Conservation (phyloP, 2,888 invertebrate genomes). For the Cheilosia vulpina region DNA sequence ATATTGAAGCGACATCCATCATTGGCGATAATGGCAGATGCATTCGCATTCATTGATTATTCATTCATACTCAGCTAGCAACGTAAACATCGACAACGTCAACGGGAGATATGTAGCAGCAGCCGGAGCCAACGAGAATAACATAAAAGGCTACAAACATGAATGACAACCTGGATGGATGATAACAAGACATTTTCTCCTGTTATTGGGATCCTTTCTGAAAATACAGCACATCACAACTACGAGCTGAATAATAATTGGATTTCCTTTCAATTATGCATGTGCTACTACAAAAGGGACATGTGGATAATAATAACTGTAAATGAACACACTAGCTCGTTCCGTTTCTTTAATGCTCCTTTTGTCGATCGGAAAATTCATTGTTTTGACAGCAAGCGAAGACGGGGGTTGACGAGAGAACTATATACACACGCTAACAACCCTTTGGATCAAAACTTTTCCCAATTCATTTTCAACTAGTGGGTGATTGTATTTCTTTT, state of each 20-base stretch:
- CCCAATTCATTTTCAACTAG: not conserved
- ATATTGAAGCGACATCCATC: slow-evolving; percentile 51
- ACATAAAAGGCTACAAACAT: slow-evolving; percentile 46
- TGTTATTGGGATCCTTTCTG: slow-evolving; percentile 44
- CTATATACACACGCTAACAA: not conserved
- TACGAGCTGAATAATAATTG: slow-evolving; percentile 54
- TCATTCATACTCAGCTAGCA: slow-evolving; percentile 48
- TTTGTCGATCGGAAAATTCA: not conserved
- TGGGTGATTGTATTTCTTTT: not conserved
- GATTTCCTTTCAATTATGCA: slow-evolving; percentile 53
- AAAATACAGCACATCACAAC: not conserved
- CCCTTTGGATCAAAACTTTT: slow-evolving; percentile 5
- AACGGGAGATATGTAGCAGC: not conserved
- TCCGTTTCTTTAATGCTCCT: not conserved
- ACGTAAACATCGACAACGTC: slow-evolving; percentile 30
- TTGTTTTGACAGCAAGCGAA: slow-evolving; percentile 11
- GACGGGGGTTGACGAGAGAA: not conserved
- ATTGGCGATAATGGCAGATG: slow-evolving; percentile 56
- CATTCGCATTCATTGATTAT: slow-evolving; percentile 65
- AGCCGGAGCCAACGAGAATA: slow-evolving; percentile 7
- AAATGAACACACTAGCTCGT: slow-evolving; percentile 25
- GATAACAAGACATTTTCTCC: slow-evolving; percentile 54
- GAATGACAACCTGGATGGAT: slow-evolving; percentile 59
- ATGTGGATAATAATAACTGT: slow-evolving; percentile 16
- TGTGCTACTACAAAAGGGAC: slow-evolving; percentile 17